Base-by-base conservation (phyloP, 2,888 invertebrate genomes). In the Drosophila koepferae region DNA sequence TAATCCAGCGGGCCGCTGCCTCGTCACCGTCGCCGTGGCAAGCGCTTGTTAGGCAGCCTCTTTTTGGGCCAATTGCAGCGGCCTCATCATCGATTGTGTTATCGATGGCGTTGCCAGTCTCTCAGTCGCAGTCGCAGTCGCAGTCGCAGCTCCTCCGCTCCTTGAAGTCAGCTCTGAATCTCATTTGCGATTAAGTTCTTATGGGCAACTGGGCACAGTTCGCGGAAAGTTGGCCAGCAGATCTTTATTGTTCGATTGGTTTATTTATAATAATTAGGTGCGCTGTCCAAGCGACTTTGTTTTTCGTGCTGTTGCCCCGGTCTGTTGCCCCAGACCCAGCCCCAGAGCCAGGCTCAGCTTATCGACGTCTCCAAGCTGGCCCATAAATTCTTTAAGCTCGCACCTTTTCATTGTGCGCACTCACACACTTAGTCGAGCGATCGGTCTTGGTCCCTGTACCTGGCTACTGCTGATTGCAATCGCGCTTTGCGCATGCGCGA, bases 241-340 rank as follows among this genome's bases (percentile, higher is more conserved):
- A 91, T 92, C 91, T 91, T 91, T 91, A 91, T 92, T 91, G 90
- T 91, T 83, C 90, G 92, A 91, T 92, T 91, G 92, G 91, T 91
- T 91, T 91, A 92, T 91, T 91, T 92, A 92, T 92, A 91, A 91
- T 92, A 91, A 91, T 91, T 92, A 91, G 91, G 92, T 91, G 91
- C 91, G 87, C 89, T 88, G 89, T 90, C 84, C 84, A 68, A 60
- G 66, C 73, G 73, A 77, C 78, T 82, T 77, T 77, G 68, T 74
- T 71, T 82, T 66, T 62, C 78, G 74, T 73, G 54, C 61, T 44
- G 53, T 40, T 43, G 34, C 48, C n/a, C n/a, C n/a, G n/a, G n/a
- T n/a, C n/a, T n/a, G n/a, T n/a, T n/a, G 28, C 28, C 28, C 28
- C 28, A 28, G 6, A 28, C 28, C 28, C 28, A 28, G 5, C 0